Evolutionary conservation across 2,888 invertebrate species (phyloP), one percentile per base, ranked within the genome.

Genomic region (Ecdyonurus torrentis): DNA sequence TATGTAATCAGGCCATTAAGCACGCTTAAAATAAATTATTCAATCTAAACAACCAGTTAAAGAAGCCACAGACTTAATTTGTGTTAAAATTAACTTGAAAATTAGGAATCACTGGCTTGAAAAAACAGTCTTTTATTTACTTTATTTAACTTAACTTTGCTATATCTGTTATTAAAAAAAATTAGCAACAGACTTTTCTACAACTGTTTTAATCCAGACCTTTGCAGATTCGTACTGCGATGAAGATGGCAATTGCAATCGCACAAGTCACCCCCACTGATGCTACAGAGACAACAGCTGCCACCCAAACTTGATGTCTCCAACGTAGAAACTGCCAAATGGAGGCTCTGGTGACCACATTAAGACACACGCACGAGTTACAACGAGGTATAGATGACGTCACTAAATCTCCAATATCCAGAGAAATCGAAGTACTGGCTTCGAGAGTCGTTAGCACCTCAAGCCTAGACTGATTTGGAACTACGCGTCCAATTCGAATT

Each of bases 211-310:
- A n/a, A n/a, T n/a, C n/a, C n/a, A n/a, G n/a, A 3, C 59, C 59
- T 67, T 81, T 78, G 66, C 83, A 83, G 60, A 85, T 79, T 37
- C 85, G 77, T 58, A 83, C 78, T 52, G 83, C 74, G 60, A 88
- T 79, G 69, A 87, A 87, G 60, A 81, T 78, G 25, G 83, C 75
- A 58, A 86, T 81, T 7, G 84, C 80, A 61, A 85, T 69, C 67
- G 84, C 83, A 58, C 85, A 80, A 1, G 86, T 72, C 23, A 82
- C 78, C 1, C 86, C 85, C 20, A 85, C 77, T 25, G 81, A 79
- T n/a, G 85, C 81, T 2, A 87, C 77, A 0, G 87, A 83, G 65
- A 84, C 71, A 62, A 83, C 80, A 18, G 83, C 81, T 25, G 81
- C 81, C 60, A 84, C 79, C 82, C 84, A 85, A 1, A 69, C 73